Evolutionary conservation across 2,888 invertebrate genomes (phyloP).

Genomic region (Colostygia pectinataria): DNA sequence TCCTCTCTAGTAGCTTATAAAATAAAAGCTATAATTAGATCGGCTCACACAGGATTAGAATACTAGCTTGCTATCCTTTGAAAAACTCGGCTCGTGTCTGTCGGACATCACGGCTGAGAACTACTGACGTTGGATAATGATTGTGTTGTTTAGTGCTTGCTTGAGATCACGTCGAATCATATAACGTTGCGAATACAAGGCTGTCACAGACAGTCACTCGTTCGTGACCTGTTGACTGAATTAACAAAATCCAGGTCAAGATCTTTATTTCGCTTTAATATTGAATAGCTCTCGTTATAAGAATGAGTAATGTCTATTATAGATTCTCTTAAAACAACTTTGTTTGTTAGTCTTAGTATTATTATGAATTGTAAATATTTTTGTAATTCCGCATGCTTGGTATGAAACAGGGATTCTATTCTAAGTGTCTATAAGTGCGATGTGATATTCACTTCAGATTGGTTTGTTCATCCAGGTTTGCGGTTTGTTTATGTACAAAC

Average conservation of each 20-base stretch:
- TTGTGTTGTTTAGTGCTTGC: slow-evolving; percentile 51
- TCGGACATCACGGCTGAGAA: slow-evolving; percentile 26
- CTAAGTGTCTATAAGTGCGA: too few relatives aligned
- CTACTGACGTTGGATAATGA: slow-evolving; percentile 28
- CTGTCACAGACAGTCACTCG: slow-evolving; percentile 75
- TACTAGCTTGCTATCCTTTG: too few relatives aligned
- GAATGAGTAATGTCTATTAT: slow-evolving; percentile 13
- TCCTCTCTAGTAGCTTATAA: too few relatives aligned
- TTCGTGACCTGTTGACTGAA: slow-evolving; percentile 80
- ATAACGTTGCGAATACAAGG: slow-evolving; percentile 68
- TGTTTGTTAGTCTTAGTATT: background rate
- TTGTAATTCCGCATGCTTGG: background rate
- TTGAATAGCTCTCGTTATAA: slow-evolving; percentile 53
- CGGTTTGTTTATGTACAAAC: too few relatives aligned
- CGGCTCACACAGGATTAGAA: too few relatives aligned
- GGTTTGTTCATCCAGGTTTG: too few relatives aligned
- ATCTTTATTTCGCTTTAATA: slow-evolving; percentile 73
- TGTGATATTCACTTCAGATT: too few relatives aligned
- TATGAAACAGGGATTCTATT: background rate
- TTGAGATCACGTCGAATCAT: slow-evolving; percentile 56
- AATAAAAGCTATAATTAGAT: too few relatives aligned
- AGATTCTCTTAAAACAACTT: slow-evolving; percentile 2
- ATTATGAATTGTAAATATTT: slow-evolving; percentile 1
- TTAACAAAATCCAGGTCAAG: slow-evolving; percentile 77
- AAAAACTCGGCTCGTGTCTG: too few relatives aligned